A percentile compares a stretch with the other conserved stretches of the same genome.
These are phyloP conservation scores for Holacanthus passer DNA, from an alignment of 2,113 vertebrate genomes.

Conservation along the genomic window DNA sequence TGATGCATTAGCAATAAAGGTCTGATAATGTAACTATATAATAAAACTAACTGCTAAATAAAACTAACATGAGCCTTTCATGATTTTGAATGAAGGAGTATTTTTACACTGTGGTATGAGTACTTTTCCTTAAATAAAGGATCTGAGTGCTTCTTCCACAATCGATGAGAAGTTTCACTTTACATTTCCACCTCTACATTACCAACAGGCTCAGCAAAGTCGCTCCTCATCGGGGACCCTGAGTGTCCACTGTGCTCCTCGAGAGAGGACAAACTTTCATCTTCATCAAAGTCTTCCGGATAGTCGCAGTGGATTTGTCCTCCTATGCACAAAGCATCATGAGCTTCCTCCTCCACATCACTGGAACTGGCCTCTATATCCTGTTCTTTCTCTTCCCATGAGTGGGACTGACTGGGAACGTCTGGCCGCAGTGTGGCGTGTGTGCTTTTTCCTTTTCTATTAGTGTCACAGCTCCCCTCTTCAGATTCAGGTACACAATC, in stretches of 20 bases:
- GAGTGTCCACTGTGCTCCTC: conserved; percentile 64
- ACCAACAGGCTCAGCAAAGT: conserved; percentile 52
- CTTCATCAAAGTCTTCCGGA: conserved; percentile 87
- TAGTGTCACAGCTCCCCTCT: conserved; percentile 1
- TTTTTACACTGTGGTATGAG: background rate
- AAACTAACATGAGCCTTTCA: no score
- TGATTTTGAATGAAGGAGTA: no score
- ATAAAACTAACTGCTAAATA: no score
- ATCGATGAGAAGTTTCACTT: background rate
- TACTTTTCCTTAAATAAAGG: no score
- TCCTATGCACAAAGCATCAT: conserved; percentile 44
- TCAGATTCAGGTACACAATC: background rate
- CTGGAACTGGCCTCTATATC: background rate
- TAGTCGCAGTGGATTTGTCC: conserved; percentile 77
- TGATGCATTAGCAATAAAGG: background rate
- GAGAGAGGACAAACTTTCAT: conserved; percentile 74
- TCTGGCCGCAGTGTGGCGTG: conserved; percentile 26
- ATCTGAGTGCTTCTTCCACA: background rate
- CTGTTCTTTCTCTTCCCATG: conserved; percentile 3
- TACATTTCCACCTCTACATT: conserved; percentile 20
- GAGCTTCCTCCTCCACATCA: conserved; percentile 33
- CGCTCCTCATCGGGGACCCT: conserved; percentile 46
- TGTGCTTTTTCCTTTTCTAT: conserved; percentile 1
- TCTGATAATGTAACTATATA: no score
- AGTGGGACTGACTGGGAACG: conserved; percentile 10